Conservation (phyloP, 2,113 vertebrate genomes). For the Periophthalmus modestus region DNA sequence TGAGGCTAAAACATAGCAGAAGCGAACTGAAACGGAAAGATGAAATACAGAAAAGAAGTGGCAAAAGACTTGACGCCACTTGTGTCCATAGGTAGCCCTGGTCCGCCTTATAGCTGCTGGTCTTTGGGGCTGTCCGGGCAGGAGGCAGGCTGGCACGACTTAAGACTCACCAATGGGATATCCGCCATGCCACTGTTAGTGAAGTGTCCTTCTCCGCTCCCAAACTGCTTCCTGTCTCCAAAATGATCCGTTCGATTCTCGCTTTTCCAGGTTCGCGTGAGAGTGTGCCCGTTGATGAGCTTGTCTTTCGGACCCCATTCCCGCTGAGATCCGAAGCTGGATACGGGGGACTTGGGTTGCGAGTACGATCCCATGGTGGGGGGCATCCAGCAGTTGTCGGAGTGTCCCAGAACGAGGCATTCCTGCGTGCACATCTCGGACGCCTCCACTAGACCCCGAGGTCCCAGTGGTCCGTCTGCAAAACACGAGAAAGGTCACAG, state of each 20-base stretch:
- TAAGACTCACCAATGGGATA: conserved; percentile 95
- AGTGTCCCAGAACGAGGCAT: conserved; percentile 95
- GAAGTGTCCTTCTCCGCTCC: conserved; percentile 90
- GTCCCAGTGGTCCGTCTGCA: conserved; percentile 91
- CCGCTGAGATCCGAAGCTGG: conserved; percentile 90
- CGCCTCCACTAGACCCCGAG: conserved; percentile 94
- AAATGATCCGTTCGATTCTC: conserved; percentile 92
- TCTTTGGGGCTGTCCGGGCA: conserved; percentile 93
- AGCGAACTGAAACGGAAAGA: conserved; percentile 81
- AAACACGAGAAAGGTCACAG: conserved; percentile 19
- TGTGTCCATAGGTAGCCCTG: conserved; percentile 31
- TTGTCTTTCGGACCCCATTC: conserved; percentile 96
- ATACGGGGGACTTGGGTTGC: conserved; percentile 93
- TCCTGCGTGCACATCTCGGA: conserved; percentile 99
- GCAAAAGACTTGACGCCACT: conserved; percentile 30
- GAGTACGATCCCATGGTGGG: conserved; percentile 88
- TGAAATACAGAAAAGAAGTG: conserved; percentile 39
- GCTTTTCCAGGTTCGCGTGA: conserved; percentile 95
- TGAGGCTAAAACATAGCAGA: conserved; percentile 86
- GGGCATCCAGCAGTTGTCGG: conserved; percentile 99
- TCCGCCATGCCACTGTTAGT: conserved; percentile 87
- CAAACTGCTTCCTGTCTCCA: conserved; percentile 92
- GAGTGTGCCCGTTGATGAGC: conserved; percentile 95
- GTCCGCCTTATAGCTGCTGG: conserved; percentile 92
- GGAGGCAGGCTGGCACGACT: conserved; percentile 90